Conservation (phyloP, 2,113 vertebrate genomes). For the Hemiscyllium ocellatum region DNA sequence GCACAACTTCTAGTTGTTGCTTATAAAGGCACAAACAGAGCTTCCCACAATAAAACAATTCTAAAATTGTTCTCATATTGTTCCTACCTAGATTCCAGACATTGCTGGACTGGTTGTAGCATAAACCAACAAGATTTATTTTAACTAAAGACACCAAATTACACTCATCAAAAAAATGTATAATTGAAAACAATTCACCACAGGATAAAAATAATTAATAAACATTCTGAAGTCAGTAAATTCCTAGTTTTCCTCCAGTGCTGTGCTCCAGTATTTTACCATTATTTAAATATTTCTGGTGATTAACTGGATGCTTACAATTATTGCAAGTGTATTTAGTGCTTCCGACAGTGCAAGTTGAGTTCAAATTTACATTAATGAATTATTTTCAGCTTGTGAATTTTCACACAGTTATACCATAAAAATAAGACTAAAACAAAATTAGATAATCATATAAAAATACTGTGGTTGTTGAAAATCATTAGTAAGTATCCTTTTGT, state of each 20-base stretch:
- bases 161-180: not conserved
- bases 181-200: not conserved
- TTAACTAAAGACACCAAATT: not conserved
- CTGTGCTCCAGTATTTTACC: not conserved
- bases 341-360: not conserved
- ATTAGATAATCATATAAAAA: not conserved
- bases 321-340: not conserved
- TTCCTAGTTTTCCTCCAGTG: not conserved
- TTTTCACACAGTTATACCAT: not conserved
- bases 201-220: not conserved
- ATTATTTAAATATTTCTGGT: not conserved
- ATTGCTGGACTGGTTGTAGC: not conserved
- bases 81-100: not conserved
- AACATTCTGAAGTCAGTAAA: not conserved
- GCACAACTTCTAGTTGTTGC: not conserved
- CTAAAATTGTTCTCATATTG: not conserved
- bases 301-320: not conserved
- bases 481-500: not conserved
- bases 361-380: not conserved
- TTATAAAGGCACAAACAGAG: not conserved
- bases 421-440: not conserved
- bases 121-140: not conserved
- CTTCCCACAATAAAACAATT: not conserved
- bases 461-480: not conserved
- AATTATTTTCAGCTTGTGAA: not conserved